Evolutionary conservation across 2,797 vertebrate genomes (phyloP), one percentile per base, ranked within the genome.

Genomic region (Etheostoma nigrum): DNA sequence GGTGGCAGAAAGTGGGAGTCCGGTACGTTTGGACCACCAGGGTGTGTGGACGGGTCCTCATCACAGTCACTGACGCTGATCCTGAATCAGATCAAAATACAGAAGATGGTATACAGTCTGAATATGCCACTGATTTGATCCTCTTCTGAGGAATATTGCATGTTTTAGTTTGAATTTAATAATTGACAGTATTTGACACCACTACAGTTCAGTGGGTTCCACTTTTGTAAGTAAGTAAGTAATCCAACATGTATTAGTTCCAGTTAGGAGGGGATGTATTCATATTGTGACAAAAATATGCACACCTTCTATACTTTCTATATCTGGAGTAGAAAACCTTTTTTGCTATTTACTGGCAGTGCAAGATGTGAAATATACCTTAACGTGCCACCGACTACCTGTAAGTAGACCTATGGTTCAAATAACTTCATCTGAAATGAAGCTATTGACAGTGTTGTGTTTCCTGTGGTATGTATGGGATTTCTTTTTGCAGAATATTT

Each of bases 11-110:
- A 0, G 95, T 95, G 42, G 95, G 95, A 0, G 91, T 92, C 49
- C 94, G 92, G 87, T 96, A 96, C 2, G 95, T 95, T 6, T 95
- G 93, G 53, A 96, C 95, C 57, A 83, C 81, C 79, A 96, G 88
- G 4, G 93, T 74, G 90, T 96, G 95, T 0, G 94, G 94, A 15
- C 92, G 90, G 80, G 92, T 89, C 87, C 90, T 93, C 74, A 92
- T 74, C 87, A 94, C 83, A 0, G 90, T 79, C 61, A 95, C 87
- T 0, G 89, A 82, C 10, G 94, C 91, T 0, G 88, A 93, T 15
- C 84, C 95, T 95, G 85, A 45, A 54, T 54, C 61, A 69, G 62
- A 61, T 44, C 4, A 23, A 21, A 64, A 60, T 1, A 45, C 21
- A 65, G 18, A 40, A 54, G 13, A 55, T 1, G 9, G 12, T 0